These are phyloP conservation scores for Trachops cirrhosus DNA, from an alignment of 2,797 vertebrate genomes.

Conservation along the genomic window DNA sequence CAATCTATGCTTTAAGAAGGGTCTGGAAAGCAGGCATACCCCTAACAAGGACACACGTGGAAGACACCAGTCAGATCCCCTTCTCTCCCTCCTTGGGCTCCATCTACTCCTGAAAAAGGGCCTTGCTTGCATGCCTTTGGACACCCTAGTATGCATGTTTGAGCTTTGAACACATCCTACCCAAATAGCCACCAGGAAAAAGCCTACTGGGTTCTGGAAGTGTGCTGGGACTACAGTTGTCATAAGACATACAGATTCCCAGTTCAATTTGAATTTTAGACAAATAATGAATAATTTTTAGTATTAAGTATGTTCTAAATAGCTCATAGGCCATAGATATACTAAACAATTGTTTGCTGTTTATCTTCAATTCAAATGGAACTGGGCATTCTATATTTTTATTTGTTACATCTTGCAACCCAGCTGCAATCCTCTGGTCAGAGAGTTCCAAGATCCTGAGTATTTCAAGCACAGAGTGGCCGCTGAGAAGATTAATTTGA, in stretches of 20 bases:
- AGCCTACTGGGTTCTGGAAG: background rate
- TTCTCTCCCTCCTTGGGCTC: background rate
- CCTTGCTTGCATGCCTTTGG: background rate
- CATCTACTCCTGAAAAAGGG: background rate
- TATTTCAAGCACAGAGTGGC: background rate
- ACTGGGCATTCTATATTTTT: background rate
- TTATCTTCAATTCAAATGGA: slow-evolving; percentile 1
- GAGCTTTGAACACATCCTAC: background rate
- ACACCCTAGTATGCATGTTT: background rate
- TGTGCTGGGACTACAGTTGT: background rate
- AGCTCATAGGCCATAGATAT: background rate
- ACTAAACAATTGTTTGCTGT: background rate
- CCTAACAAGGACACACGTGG: background rate
- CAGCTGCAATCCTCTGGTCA: background rate
- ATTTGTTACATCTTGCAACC: background rate
- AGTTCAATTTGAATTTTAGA: background rate
- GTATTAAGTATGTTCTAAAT: background rate
- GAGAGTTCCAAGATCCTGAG: background rate
- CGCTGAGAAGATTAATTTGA: background rate
- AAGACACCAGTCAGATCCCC: background rate
- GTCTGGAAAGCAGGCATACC: background rate
- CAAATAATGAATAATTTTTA: background rate
- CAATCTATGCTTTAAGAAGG: background rate
- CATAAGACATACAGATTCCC: background rate
- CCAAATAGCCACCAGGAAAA: background rate